Evolutionary conservation across 2,888 invertebrate species (phyloP).

Genomic region (Limnephilus lunatus): DNA sequence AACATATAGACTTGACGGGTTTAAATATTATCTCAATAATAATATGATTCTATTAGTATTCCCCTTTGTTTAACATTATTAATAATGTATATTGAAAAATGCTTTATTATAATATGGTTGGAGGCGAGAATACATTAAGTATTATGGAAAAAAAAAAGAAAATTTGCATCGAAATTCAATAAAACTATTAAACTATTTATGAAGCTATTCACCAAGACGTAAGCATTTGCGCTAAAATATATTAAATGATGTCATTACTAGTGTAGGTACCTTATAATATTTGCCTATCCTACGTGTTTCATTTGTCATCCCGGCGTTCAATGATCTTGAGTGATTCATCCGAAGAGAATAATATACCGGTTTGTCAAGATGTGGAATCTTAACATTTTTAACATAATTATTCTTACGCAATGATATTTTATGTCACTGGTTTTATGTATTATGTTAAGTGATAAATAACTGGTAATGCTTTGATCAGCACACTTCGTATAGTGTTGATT

Average conservation of each 20-base stretch:
- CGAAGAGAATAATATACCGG: background rate
- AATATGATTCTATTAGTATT: background rate
- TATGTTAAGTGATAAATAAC: background rate
- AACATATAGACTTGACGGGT: too few species aligned
- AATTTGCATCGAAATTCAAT: background rate
- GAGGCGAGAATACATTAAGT: background rate
- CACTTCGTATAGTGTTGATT: too few species aligned
- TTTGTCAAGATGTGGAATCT: background rate
- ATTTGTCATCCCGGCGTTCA: conserved; percentile 5
- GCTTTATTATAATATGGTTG: background rate
- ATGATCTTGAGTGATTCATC: conserved; percentile 33
- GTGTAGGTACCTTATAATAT: too few species aligned
- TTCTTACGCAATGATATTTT: background rate
- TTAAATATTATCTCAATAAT: too few species aligned
- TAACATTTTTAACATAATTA: background rate
- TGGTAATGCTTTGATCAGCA: too few species aligned
- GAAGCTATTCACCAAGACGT: background rate
- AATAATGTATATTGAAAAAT: background rate
- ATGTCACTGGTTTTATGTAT: background rate
- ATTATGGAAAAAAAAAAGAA: background rate
- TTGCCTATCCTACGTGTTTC: background rate
- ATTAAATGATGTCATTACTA: background rate
- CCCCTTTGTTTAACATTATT: background rate
- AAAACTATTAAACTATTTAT: background rate
- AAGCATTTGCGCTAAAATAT: background rate